Evolutionary conservation across 2,113 vertebrate species (phyloP).

Genomic region (Mola mola): DNA sequence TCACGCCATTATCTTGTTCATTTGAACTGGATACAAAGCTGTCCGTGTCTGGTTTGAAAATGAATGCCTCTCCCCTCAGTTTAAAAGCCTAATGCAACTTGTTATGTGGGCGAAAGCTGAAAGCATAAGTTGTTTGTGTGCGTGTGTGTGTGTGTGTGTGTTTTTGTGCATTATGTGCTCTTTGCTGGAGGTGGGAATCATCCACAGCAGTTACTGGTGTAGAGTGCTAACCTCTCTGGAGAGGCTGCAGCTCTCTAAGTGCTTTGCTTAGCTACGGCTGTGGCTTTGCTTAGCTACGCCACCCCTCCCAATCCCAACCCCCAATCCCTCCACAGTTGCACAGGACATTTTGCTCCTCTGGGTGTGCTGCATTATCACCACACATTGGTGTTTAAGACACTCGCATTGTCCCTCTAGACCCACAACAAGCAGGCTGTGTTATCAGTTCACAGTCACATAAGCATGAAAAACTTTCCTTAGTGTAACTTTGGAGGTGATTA

Average conservation of each 20-base stretch:
- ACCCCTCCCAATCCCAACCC: not conserved
- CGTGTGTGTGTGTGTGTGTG: not conserved
- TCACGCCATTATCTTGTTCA: not conserved
- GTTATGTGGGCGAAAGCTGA: conserved; percentile 48
- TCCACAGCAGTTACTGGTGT: conserved; percentile 31
- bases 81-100: conserved; percentile 33
- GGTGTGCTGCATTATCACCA: conserved; percentile 26
- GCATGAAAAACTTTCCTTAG: not conserved
- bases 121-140: conserved; percentile 12
- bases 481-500: not conserved
- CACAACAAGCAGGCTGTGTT: conserved; percentile 5
- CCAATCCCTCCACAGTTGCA: not conserved
- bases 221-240: conserved; percentile 51
- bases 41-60: conserved; percentile 19
- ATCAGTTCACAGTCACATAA: not conserved
- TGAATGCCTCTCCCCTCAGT: not conserved
- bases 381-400: conserved; percentile 12
- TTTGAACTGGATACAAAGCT: conserved; percentile 14
- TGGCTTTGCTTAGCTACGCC: conserved; percentile 6
- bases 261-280: conserved; percentile 68
- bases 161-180: conserved; percentile 8
- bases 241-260: conserved; percentile 66
- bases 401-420: conserved; percentile 9
- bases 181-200: conserved; percentile 46
- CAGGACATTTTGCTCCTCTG: conserved; percentile 30